Evolutionary conservation across 2,113 vertebrate genomes (phyloP).

Genomic region (Cinclus mexicanus): DNA sequence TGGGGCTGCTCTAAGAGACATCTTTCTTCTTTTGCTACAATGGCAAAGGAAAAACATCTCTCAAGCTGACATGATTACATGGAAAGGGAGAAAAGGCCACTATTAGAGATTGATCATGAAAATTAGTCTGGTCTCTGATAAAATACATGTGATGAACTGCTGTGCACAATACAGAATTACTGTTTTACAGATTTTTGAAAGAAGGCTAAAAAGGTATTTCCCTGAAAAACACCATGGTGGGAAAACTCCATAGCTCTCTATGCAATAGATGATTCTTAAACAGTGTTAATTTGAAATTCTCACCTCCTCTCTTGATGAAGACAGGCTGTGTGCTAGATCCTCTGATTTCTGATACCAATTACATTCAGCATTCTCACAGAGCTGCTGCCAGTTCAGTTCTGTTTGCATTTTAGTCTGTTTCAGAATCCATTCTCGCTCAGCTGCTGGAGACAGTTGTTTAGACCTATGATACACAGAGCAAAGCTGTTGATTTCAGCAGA

Average conservation of each 20-base stretch:
- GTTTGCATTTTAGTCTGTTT: conserved; percentile 77
- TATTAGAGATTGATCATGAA: background rate
- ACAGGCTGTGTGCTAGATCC: conserved; percentile 75
- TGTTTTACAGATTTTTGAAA: background rate
- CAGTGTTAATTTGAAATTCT: background rate
- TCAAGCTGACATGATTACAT: background rate
- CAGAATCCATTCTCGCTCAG: conserved; percentile 71
- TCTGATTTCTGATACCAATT: conserved; percentile 75
- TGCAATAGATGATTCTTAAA: background rate
- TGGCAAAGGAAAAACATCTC: background rate
- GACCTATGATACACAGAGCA: conserved; percentile 71
- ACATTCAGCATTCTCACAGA: conserved; percentile 72
- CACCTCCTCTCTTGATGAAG: conserved; percentile 79
- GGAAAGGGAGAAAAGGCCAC: background rate
- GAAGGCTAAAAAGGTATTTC: background rate
- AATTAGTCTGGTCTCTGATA: background rate
- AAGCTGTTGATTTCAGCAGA: background rate
- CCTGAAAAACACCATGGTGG: background rate
- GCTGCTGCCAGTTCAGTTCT: conserved; percentile 80
- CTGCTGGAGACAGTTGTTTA: conserved; percentile 72
- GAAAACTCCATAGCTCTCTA: background rate
- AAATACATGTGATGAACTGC: background rate
- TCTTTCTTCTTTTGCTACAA: background rate
- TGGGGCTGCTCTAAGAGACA: background rate
- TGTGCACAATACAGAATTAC: background rate